phyloP scores from a whole-genome alignment of 2,797 vertebrate genomes.

The Mormyrus hasselquistii region DNA sequence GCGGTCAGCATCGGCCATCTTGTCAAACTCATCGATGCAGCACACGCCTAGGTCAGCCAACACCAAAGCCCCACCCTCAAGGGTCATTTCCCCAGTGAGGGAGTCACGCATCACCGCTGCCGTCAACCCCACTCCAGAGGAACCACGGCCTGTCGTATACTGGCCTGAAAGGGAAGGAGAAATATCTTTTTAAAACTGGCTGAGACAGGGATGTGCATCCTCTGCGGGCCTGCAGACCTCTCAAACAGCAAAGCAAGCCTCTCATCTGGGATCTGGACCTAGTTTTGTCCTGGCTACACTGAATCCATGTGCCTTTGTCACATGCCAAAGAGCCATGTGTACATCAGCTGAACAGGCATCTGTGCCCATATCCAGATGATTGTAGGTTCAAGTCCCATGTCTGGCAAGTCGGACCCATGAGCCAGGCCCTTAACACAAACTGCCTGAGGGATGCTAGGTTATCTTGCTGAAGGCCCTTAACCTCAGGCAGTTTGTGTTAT shows the following conservation, averaged over 20 bases:
- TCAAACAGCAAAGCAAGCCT: background rate
- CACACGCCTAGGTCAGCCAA: conserved; percentile 84
- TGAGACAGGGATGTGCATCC: background rate
- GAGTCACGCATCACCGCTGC: conserved; percentile 85
- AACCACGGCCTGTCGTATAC: conserved; percentile 86
- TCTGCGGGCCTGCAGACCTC: background rate
- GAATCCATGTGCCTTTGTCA: background rate
- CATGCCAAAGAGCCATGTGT: background rate
- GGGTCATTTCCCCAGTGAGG: conserved; percentile 73
- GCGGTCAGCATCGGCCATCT: conserved; percentile 84
- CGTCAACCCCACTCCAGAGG: conserved; percentile 83
- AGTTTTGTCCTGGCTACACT: background rate
- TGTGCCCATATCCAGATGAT: background rate
- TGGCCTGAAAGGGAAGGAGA: conserved; percentile 62
- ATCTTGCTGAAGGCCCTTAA: too few species aligned
- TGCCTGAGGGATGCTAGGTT: background rate
- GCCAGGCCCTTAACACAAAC: background rate
- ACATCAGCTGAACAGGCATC: background rate
- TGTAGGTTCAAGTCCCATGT: background rate
- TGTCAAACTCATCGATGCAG: conserved; percentile 94
- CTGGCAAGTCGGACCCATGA: background rate
- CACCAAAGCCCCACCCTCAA: conserved; percentile 84
- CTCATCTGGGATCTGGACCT: background rate
- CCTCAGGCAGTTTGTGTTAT: background rate
- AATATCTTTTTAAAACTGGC: background rate